These are phyloP conservation scores for Corydoras sp. DNA, from an alignment of 2,113 vertebrate species.

Conservation along the genomic window DNA sequence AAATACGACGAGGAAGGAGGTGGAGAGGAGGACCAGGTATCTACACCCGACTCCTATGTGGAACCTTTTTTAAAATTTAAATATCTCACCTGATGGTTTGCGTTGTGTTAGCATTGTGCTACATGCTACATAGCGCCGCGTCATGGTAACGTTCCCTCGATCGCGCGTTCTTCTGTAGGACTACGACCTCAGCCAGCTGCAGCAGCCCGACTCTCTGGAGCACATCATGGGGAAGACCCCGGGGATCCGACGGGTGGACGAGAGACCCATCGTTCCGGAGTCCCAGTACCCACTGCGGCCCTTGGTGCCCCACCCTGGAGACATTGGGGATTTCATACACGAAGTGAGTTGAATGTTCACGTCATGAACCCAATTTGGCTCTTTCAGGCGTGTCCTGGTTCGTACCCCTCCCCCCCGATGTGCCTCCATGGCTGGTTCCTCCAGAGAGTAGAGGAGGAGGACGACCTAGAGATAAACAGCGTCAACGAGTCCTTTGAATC, in stretches of 20 bases:
- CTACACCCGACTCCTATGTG: constrained; percentile 28
- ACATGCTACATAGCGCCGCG: too few relatives aligned
- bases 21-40: constrained; percentile 94
- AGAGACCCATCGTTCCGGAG: constrained; percentile 88
- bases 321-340: constrained; percentile 96
- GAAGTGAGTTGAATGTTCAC: constrained; percentile 67
- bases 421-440: too few relatives aligned
- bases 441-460: too few relatives aligned
- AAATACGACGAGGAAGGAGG: constrained; percentile 95
- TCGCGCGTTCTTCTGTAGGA: constrained; percentile 66
- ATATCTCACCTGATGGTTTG: background rate
- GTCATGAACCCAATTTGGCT: too few relatives aligned
- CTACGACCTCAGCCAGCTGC: constrained; percentile 95
- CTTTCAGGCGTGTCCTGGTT: too few relatives aligned
- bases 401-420: too few relatives aligned
- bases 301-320: constrained; percentile 87
- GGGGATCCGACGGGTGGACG: constrained; percentile 87
- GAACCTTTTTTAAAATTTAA: too few relatives aligned
- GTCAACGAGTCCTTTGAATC: too few relatives aligned
- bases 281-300: constrained; percentile 91
- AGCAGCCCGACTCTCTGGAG: constrained; percentile 91
- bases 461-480: too few relatives aligned
- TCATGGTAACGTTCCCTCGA: constrained; percentile 2
- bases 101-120: too few relatives aligned
- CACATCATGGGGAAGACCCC: constrained; percentile 87